These are phyloP conservation scores for Cephus cinctus DNA, from an alignment of 1,140 invertebrate genomes.

Conservation along the genomic window DNA sequence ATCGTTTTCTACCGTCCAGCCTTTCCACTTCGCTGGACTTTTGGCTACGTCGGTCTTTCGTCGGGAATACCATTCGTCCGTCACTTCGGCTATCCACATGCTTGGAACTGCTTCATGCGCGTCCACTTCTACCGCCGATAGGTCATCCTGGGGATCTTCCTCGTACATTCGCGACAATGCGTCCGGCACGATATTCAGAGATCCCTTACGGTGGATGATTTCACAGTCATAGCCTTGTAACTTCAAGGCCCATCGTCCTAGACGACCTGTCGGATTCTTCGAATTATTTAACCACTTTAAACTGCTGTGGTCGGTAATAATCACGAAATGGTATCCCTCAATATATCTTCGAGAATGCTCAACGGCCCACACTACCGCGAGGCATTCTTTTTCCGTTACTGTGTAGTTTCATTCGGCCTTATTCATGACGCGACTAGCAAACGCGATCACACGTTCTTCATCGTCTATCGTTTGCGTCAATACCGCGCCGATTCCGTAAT, in stretches of 20 bases:
- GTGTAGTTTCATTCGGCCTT: constrained; percentile 44
- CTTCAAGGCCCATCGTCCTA: constrained; percentile 34
- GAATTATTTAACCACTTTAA: constrained; percentile 51
- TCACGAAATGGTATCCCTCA: constrained; percentile 38
- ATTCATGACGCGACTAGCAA: constrained; percentile 38
- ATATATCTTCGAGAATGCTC: constrained; percentile 51
- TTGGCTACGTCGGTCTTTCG: not conserved
- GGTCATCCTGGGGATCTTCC: not conserved
- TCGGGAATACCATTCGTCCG: not conserved
- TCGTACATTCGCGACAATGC: constrained; percentile 6
- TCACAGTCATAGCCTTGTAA: constrained; percentile 35
- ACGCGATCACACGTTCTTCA: constrained; percentile 32
- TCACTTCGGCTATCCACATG: no score
- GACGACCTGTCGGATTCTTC: constrained; percentile 41
- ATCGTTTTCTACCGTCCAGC: no score
- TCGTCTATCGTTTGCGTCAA: constrained; percentile 32
- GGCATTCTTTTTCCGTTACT: constrained; percentile 48
- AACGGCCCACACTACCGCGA: constrained; percentile 48
- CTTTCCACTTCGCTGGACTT: no score
- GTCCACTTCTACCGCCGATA: not conserved
- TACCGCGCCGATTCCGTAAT: constrained; percentile 33
- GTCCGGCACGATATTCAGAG: constrained; percentile 20
- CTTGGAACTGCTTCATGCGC: no score
- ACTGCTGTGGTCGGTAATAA: constrained; percentile 45
- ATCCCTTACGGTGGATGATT: constrained; percentile 17